Conservation (phyloP, 2,888 invertebrate species). For the Synergus umbraculus region DNA sequence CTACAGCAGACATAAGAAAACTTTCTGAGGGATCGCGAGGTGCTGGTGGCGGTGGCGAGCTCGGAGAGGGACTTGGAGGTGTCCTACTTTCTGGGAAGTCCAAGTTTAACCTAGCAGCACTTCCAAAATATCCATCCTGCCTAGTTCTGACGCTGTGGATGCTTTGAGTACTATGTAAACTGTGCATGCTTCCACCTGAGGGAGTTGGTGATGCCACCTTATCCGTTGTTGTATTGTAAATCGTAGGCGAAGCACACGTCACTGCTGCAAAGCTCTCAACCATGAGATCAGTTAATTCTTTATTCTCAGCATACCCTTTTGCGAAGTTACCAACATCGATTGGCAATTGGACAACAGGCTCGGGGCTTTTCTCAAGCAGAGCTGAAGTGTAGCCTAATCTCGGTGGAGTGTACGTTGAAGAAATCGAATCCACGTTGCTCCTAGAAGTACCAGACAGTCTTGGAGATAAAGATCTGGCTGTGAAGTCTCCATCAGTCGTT, state of each 20-base stretch:
- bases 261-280: constrained; percentile 79
- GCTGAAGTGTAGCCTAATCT: constrained; percentile 84
- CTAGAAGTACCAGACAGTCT: constrained; percentile 72
- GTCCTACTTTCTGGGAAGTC: constrained; percentile 79
- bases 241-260: constrained; percentile 79
- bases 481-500: constrained; percentile 82
- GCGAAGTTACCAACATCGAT: constrained; percentile 81
- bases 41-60: constrained; percentile 89
- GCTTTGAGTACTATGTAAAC: constrained; percentile 68
- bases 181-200: constrained; percentile 79
- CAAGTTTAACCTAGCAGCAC: constrained; percentile 78
- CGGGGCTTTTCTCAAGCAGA: constrained; percentile 79
- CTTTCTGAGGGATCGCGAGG: constrained; percentile 82
- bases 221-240: constrained; percentile 78
- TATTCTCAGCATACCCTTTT: constrained; percentile 79
- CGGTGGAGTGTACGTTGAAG: constrained; percentile 70
- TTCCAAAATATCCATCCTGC: constrained; percentile 81
- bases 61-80: constrained; percentile 80
- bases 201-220: constrained; percentile 82
- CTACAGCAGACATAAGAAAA: constrained; percentile 77
- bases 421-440: constrained; percentile 70
- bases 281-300: constrained; percentile 78
- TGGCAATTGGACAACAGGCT: constrained; percentile 76
- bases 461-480: constrained; percentile 73
- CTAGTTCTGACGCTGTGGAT: constrained; percentile 79